phyloP scores from a whole-genome alignment of 2,888 invertebrate genomes.

The Agrilus cyanescens region DNA sequence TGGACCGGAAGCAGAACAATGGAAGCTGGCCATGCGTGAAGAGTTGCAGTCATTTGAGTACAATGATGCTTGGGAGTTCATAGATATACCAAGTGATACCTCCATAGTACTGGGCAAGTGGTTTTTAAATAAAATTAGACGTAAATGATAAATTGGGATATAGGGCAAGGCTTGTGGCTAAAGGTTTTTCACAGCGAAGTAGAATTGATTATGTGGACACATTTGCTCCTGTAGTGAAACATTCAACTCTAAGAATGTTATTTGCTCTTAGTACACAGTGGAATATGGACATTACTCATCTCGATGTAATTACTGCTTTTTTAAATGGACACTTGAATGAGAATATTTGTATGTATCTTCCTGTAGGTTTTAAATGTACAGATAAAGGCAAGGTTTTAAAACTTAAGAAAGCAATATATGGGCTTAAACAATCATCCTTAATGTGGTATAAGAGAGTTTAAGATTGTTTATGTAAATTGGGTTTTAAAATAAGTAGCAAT shows the following conservation, averaged over 20 bases:
- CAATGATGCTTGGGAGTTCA: slow-evolving; percentile 21
- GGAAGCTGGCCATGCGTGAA: slow-evolving; percentile 21
- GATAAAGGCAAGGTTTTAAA: background rate
- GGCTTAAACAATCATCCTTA: no score
- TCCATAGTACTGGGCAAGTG: slow-evolving; percentile 22
- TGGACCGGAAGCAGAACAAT: slow-evolving; percentile 14
- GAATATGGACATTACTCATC: slow-evolving; percentile 10
- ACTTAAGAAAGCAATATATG: no score
- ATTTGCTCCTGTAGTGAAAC: slow-evolving; percentile 14
- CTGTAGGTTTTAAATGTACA: background rate
- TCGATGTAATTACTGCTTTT: slow-evolving; percentile 16
- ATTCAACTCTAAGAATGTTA: slow-evolving; percentile 13
- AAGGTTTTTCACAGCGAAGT: slow-evolving; percentile 16
- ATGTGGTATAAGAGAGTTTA: no score
- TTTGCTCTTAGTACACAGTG: slow-evolving; percentile 12
- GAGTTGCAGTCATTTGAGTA: slow-evolving; percentile 20
- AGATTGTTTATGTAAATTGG: no score
- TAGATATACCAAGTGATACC: slow-evolving; percentile 13
- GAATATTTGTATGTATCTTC: slow-evolving; percentile 11
- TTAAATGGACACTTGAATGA: slow-evolving; percentile 14
- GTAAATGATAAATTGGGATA: slow-evolving; percentile 15
- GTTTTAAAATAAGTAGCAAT: no score
- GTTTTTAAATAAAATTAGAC: slow-evolving; percentile 22
- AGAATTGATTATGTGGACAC: slow-evolving; percentile 19
- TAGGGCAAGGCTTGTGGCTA: slow-evolving; percentile 18